These are phyloP conservation scores for Conus ventricosus DNA, from an alignment of 1,140 invertebrate genomes.

Conservation along the genomic window DNA sequence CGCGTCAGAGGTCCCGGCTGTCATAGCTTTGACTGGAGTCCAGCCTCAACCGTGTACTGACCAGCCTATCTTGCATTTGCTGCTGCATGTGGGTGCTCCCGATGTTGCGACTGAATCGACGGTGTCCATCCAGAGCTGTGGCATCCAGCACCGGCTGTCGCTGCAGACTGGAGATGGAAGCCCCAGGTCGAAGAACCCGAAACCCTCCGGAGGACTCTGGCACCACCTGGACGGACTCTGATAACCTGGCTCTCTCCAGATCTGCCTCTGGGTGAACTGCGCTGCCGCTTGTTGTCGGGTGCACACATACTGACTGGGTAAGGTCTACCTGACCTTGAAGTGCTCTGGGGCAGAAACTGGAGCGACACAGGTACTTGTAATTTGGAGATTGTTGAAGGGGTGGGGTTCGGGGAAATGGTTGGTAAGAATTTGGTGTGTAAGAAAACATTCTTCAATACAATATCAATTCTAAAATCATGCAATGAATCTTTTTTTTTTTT, in stretches of 20 bases:
- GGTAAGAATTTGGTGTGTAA: conserved; percentile 21
- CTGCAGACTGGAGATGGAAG: conserved; percentile 11
- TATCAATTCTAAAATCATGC: too few species aligned
- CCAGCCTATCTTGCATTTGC: conserved; percentile 7
- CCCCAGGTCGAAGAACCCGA: conserved; percentile 16
- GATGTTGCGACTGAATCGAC: conserved; percentile 14
- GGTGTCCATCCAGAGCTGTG: background rate
- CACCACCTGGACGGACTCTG: conserved; percentile 29
- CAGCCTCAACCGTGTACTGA: background rate
- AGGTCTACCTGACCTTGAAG: conserved; percentile 7
- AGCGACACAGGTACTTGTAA: conserved; percentile 22
- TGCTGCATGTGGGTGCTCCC: conserved; percentile 1
- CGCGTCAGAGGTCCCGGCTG: background rate
- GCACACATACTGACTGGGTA: conserved; percentile 34
- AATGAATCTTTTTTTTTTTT: too few species aligned
- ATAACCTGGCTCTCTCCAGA: background rate
- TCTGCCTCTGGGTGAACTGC: background rate
- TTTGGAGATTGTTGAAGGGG: background rate
- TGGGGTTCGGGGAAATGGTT: background rate
- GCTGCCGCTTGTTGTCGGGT: background rate
- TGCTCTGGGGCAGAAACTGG: conserved; percentile 21
- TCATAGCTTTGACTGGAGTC: background rate
- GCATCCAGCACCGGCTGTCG: background rate
- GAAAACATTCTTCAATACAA: conserved; percentile 14
- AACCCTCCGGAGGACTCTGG: conserved; percentile 23